Conservation (phyloP, 37 sponge, comb jelly and placozoan genomes). For the Axinella damicornis region DNA sequence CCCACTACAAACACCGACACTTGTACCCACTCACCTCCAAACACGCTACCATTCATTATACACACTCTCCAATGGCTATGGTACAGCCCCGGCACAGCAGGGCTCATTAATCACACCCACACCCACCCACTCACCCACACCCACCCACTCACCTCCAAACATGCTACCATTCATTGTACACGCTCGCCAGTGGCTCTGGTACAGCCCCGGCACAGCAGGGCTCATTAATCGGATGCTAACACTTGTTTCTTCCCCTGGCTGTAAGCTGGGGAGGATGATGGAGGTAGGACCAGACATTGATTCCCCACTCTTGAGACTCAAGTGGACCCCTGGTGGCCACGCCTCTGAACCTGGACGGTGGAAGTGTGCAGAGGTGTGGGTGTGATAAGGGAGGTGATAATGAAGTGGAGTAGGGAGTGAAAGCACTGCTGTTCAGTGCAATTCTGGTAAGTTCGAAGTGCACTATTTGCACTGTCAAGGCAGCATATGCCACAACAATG, state of each 20-base stretch:
- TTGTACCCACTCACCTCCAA: too few species aligned
- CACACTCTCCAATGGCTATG: constrained; percentile 74
- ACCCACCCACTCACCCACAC: background rate
- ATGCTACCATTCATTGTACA: constrained; percentile 56
- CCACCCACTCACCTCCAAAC: constrained; percentile 75
- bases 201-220: constrained; percentile 68
- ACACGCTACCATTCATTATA: constrained; percentile 48
- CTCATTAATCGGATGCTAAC: constrained; percentile 62
- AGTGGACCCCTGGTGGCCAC: constrained; percentile 72
- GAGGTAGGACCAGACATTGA: constrained; percentile 33
- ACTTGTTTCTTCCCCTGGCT: constrained; percentile 45
- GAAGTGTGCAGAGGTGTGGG: background rate
- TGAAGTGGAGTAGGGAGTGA: background rate
- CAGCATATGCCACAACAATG: too few species aligned
- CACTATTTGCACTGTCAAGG: too few species aligned
- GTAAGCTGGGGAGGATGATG: constrained; percentile 39
- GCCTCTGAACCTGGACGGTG: constrained; percentile 53
- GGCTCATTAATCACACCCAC: constrained; percentile 30
- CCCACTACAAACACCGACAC: too few species aligned
- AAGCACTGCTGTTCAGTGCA: too few species aligned
- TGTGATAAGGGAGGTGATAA: background rate
- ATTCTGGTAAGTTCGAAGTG: too few species aligned
- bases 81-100: constrained; percentile 64
- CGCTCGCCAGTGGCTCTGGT: constrained; percentile 79
- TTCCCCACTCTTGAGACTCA: constrained; percentile 60